Conservation (phyloP, 1,140 invertebrate species). For the Triops cancriformis region DNA sequence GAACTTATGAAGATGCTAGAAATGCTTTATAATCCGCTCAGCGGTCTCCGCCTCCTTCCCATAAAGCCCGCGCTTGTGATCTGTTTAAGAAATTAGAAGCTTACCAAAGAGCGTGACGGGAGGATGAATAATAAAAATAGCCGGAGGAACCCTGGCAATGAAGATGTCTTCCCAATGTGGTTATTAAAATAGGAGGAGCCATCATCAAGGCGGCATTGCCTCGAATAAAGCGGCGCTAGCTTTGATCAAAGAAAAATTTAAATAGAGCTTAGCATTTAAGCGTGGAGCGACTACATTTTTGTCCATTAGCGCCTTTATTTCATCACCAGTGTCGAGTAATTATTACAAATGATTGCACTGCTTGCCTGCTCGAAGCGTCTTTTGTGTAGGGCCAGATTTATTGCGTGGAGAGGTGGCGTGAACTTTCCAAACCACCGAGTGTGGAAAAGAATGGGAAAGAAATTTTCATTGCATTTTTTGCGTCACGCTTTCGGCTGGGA, state of each 20-base stretch:
- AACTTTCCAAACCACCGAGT: not conserved
- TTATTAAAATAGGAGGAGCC: not conserved
- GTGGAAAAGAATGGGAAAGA: not conserved
- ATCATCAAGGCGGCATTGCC: not conserved
- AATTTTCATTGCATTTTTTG: not conserved
- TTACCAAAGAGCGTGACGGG: not conserved
- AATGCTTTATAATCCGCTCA: not conserved
- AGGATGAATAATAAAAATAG: not conserved
- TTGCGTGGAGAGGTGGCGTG: not conserved
- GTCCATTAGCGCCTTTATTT: not conserved
- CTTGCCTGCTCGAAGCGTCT: not conserved
- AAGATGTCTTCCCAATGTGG: slow-evolving; percentile 3
- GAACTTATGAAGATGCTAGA: not conserved
- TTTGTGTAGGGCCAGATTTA: not conserved
- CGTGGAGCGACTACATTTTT: not conserved
- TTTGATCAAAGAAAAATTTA: not conserved
- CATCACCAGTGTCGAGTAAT: not conserved
- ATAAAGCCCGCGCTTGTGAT: not conserved
- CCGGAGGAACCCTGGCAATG: not conserved
- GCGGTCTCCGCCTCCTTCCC: not conserved
- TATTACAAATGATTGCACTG: not conserved
- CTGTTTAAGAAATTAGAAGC: not conserved
- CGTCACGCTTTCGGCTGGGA: not conserved
- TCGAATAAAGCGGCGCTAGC: not conserved
- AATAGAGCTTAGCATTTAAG: not conserved